phyloP scores from a whole-genome alignment of 2,797 vertebrate genomes.

The Chloroceryle inda region DNA sequence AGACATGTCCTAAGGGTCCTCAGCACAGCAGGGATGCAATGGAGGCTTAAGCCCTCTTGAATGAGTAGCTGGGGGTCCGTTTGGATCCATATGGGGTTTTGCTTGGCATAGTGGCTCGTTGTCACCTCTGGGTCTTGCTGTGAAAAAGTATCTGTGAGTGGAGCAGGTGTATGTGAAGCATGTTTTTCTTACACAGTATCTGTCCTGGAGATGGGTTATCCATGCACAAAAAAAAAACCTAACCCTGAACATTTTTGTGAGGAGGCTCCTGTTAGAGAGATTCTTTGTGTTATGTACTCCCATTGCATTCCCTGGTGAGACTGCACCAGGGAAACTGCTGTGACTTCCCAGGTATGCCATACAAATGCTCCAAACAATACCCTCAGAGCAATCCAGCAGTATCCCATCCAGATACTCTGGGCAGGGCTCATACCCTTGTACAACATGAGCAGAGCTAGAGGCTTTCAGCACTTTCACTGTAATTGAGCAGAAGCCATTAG shows the following conservation, averaged over 20 bases:
- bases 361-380: not conserved
- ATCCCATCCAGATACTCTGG: not conserved
- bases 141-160: not conserved
- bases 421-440: not conserved
- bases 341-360: not conserved
- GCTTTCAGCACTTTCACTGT: not conserved
- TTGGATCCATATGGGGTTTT: not conserved
- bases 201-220: not conserved
- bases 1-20: rapidly evolving
- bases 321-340: not conserved
- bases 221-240: not conserved
- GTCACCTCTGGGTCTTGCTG: not conserved
- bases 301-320: not conserved
- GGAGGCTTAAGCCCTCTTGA: not conserved
- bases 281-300: not conserved
- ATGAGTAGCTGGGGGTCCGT: not conserved
- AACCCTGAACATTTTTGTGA: not conserved
- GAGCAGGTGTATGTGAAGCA: not conserved
- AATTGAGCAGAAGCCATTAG: not conserved
- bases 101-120: not conserved
- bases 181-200: not conserved
- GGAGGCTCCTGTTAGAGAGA: not conserved
- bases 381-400: not conserved
- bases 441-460: not conserved
- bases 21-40: not conserved